Base-by-base conservation (phyloP, 1,140 invertebrate species). In the fruit fly (Drosophila melanogaster) region DNA sequence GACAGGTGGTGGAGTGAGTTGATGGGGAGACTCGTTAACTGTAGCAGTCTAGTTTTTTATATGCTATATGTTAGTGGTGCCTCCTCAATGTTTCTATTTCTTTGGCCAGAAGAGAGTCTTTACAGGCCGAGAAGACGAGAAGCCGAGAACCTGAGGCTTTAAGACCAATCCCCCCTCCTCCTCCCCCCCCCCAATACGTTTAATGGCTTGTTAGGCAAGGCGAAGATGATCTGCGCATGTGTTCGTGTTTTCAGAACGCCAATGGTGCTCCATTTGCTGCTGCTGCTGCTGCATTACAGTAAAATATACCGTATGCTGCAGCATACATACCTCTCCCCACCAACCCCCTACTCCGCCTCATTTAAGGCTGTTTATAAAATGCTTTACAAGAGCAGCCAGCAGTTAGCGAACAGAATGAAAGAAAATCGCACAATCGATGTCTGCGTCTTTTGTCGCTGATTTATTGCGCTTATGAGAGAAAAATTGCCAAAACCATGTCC, bases 221-320 rank as follows among this genome's bases (percentile, higher is more conserved):
- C 53, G 66, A 38, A 35, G 49, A 56, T 26, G 37, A 56, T 65
- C 15, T 61, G 7, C 12, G 61, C 47, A 41, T 74, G 70, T 62
- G 24, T 40, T 35, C 51, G 51, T 75, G 84, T 72, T 84, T 85
- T 85, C 66, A 85, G 81, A 85, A 65, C 72, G 64, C 47, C 53
- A 54, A 53, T 50, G 61, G 35, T 43, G 71, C 19, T 61, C 73
- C 74, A 77, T 47, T 77, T 77, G 55, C 67, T 30, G 59, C 15
- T 19, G 19, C 19, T 77, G 55, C 67, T 30, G 59, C 15, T 57
- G 67, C 67, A 83, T 85, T 85, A 85, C 77, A 81, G 81, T 85
- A 81, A 85, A 70, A 85, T 85, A 85, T 85, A 85, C 81, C 81
- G 81, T 85, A 78, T 81, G 62, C 62, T 79, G 83, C 75, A 85